These are phyloP conservation scores for Brevimyrus niger DNA, from an alignment of 2,113 vertebrate genomes.

Conservation along the genomic window DNA sequence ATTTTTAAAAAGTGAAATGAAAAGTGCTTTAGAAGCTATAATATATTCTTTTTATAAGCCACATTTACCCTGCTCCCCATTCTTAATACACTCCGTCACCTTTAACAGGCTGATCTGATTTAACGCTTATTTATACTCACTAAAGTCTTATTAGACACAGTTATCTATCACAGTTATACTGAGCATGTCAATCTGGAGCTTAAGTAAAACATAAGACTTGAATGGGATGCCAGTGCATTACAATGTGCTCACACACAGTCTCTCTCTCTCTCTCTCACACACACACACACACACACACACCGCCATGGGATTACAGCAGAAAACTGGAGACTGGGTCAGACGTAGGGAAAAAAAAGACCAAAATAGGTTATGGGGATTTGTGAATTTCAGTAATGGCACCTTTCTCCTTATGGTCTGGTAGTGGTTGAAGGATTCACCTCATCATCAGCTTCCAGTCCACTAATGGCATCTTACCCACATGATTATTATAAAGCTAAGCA, in stretches of 20 bases:
- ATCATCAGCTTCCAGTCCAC: slow-evolving; percentile 41
- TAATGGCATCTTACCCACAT: slow-evolving; percentile 62
- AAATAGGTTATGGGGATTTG: not conserved
- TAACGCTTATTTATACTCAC: not conserved
- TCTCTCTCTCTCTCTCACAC: not conserved
- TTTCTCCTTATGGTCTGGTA: not conserved
- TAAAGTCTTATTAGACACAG: not conserved
- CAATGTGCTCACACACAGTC: not conserved
- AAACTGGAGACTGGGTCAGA: not conserved
- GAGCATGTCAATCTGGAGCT: not conserved
- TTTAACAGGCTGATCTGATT: not conserved
- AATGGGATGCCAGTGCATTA: not conserved
- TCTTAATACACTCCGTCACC: not conserved
- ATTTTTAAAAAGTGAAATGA: not conserved
- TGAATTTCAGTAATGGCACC: not conserved
- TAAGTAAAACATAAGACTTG: not conserved
- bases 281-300: not conserved
- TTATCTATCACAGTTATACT: not conserved
- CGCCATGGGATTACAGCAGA: not conserved
- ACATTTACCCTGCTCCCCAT: not conserved
- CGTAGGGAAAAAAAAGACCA: not conserved
- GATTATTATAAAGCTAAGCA: slow-evolving; percentile 69
- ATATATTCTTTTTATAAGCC: not conserved
- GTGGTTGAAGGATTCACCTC: slow-evolving; percentile 2
- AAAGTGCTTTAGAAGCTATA: not conserved